A percentile compares a stretch with the other conserved stretches of the same genome.
Conservation (phyloP, 2,797 vertebrate genomes). For the Crax fasciolata region DNA sequence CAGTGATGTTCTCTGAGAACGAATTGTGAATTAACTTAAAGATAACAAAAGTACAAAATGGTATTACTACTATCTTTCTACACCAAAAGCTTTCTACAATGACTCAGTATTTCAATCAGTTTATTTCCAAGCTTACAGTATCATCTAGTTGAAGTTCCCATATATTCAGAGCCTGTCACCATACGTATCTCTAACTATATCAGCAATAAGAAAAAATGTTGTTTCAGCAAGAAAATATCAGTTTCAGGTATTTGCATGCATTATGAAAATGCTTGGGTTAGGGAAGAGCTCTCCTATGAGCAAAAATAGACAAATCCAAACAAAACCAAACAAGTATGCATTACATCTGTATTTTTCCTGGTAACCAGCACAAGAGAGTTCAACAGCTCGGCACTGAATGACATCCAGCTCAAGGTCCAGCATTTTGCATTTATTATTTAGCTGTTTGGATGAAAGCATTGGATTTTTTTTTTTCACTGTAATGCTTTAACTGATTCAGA, state of each 20-base stretch:
- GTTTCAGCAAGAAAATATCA: not conserved
- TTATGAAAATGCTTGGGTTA: not conserved
- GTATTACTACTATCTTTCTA: not conserved
- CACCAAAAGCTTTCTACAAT: not conserved
- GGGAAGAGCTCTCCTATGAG: not conserved
- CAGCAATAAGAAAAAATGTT: not conserved
- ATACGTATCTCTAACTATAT: not conserved
- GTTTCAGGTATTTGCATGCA: not conserved
- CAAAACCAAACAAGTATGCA: slow-evolving; percentile 15
- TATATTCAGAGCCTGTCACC: not conserved
- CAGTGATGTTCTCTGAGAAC: not conserved
- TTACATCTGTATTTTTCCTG: not conserved
- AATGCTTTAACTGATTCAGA: not conserved
- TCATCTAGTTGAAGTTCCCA: not conserved
- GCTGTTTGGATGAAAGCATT: not conserved
- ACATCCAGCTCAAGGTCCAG: not conserved
- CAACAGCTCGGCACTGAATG: not conserved
- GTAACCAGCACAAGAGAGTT: not conserved
- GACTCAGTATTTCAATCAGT: not conserved
- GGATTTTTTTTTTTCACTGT: not conserved
- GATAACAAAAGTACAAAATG: not conserved
- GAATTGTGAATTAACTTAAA: not conserved
- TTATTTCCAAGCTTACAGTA: not conserved
- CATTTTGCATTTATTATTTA: not conserved
- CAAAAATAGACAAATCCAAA: not conserved